phyloP scores from a whole-genome alignment of 2,888 invertebrate species.

The Linyphia triangularis region DNA sequence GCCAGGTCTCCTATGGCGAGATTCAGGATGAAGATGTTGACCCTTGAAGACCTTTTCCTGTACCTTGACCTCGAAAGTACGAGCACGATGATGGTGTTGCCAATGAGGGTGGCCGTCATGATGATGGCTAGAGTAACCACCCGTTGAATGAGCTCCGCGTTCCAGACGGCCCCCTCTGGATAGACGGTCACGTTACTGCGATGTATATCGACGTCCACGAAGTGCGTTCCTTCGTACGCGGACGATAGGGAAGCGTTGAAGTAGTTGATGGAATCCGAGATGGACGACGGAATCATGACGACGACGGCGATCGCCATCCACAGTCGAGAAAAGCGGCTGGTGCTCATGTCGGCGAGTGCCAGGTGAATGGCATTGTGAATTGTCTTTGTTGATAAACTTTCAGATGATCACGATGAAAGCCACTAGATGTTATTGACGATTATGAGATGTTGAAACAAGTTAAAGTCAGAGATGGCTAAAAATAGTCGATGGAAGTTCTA shows the following conservation, averaged over 20 bases:
- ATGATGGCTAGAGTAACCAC: slow-evolving; percentile 80
- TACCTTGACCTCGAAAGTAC: slow-evolving; percentile 79
- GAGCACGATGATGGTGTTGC: slow-evolving; percentile 80
- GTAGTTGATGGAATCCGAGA: slow-evolving; percentile 44
- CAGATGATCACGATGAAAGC: too few species aligned
- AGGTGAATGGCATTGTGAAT: too few species aligned
- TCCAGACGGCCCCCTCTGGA: slow-evolving; percentile 78
- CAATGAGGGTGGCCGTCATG: slow-evolving; percentile 80
- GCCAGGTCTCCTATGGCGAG: slow-evolving; percentile 81
- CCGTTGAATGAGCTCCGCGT: slow-evolving; percentile 80
- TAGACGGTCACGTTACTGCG: slow-evolving; percentile 64
- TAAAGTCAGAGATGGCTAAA: too few species aligned
- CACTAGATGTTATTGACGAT: too few species aligned
- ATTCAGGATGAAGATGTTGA: slow-evolving; percentile 81
- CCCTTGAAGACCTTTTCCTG: slow-evolving; percentile 79
- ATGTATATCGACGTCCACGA: background rate
- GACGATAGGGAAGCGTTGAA: slow-evolving; percentile 48
- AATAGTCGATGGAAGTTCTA: too few species aligned
- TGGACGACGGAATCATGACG: slow-evolving; percentile 65
- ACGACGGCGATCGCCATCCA: slow-evolving; percentile 48
- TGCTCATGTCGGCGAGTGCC: slow-evolving; percentile 35
- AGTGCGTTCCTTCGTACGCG: slow-evolving; percentile 16
- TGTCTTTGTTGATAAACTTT: too few species aligned
- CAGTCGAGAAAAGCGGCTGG: too few species aligned
- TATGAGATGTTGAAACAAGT: too few species aligned